Conservation (phyloP, 2,113 vertebrate species). For the Chamaetylas fuelleborni region DNA sequence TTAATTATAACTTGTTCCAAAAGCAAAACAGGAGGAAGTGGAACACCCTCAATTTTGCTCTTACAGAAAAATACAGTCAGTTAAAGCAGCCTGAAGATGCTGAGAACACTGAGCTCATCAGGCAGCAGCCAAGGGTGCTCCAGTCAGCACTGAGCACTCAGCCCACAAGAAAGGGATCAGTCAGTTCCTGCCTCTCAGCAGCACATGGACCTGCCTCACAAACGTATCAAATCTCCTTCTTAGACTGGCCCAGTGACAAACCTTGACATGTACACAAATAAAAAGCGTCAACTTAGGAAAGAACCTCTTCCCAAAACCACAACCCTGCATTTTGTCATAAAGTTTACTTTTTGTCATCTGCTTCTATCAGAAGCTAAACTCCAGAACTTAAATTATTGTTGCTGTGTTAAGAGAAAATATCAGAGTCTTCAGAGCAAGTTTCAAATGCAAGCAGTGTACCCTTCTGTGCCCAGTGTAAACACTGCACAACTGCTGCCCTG, state of each 20-base stretch:
- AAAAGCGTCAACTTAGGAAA: background rate
- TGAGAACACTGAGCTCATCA: background rate
- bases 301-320: background rate
- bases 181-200: background rate
- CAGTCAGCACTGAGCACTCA: background rate
- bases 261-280: background rate
- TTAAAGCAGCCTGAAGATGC: background rate
- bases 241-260: background rate
- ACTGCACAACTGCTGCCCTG: background rate
- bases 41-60: background rate
- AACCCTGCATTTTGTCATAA: background rate
- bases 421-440: background rate
- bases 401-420: background rate
- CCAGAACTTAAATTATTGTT: background rate
- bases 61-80: background rate
- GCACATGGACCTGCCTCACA: background rate
- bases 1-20: constrained; percentile 4
- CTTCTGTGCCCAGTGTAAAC: background rate
- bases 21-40: background rate
- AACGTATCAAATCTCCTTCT: background rate
- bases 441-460: background rate
- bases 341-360: background rate
- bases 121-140: background rate
- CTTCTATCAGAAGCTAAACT: background rate
- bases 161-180: background rate